A percentile compares a stretch with the other conserved stretches of the same genome.
Evolutionary conservation across 2,113 vertebrate genomes (phyloP).

Genomic region (Bufo bufo): DNA sequence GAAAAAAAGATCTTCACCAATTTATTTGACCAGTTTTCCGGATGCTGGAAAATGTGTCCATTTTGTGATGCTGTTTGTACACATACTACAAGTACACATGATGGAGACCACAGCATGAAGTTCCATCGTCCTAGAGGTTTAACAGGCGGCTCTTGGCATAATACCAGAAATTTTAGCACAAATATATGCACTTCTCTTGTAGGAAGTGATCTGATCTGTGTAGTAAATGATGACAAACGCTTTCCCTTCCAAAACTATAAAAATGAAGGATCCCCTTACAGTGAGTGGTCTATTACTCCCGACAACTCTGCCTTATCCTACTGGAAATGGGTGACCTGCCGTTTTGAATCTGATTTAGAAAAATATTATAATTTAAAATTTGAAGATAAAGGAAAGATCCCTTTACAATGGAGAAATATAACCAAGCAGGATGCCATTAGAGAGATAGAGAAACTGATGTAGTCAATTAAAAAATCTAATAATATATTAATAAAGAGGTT

Average conservation of each 20-base stretch:
- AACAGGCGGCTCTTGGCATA: rapidly evolving
- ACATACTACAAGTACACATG: conserved; percentile 61
- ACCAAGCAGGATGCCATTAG: conserved; percentile 60
- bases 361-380: not conserved
- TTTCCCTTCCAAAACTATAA: conserved; percentile 62
- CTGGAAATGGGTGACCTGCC: conserved; percentile 80
- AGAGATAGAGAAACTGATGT: conserved; percentile 18
- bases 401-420: conserved; percentile 29
- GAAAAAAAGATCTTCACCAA: conserved; percentile 49
- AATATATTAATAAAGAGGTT: too few species aligned
- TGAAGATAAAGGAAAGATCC: conserved; percentile 60
- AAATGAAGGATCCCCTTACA: conserved; percentile 59
- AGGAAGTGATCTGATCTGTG: rapidly evolving
- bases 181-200: conserved; percentile 61
- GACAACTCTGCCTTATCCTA: conserved; percentile 66
- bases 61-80: conserved; percentile 66
- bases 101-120: conserved; percentile 60
- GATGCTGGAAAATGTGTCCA: conserved; percentile 62
- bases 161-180: not conserved
- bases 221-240: rapidly evolving
- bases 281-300: conserved; percentile 67
- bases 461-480: too few species aligned
- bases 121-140: conserved; percentile 60
- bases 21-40: conserved; percentile 65
- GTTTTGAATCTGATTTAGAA: conserved; percentile 71